Base-by-base conservation (phyloP, 1,140 invertebrate genomes). In the Drosophila guanche region DNA sequence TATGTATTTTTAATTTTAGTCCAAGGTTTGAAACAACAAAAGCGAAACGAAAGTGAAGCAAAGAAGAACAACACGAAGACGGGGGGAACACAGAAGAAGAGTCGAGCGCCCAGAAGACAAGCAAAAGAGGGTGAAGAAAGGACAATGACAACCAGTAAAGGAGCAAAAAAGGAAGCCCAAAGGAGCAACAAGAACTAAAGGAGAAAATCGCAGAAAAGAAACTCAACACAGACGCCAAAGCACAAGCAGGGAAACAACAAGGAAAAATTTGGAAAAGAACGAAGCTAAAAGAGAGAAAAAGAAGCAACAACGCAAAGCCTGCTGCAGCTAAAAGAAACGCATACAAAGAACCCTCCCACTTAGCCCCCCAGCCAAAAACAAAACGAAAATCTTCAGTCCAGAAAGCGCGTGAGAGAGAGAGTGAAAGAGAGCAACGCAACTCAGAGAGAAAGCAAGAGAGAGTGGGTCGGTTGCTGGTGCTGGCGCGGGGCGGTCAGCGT, bases 1-100 rank as follows among this genome's bases (percentile, higher is more conserved):
- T 80, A 46, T 80, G 52, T 79, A 76, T 81, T 86, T 89, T 89
- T 90, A 79, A 89, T 89, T 89, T 89, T 89, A 89, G 85, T 89
- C 85, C 86, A 89, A 90, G 85, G 85, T 89, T 89, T 89, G 58
- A 81, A 89, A 77, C 76, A 89, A 89, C 65, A 83, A 81, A 65
- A 52, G 60, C 47, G 53, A 61, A 68, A 58, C 53, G 68, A 23
- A 46, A 57, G 5, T 25, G 27, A 23, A 10, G 14, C 7, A 16
- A 45, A 60, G 22, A 25, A 40, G 12, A 22, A 42, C 33, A 62
- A 23, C n/a, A 58, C 25, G 7, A 57, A 46, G 41, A 51, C 10
- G 33, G 10, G 16, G 16, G 10, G 33, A 37, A 10, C 12, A 43
- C 41, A 53, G 16, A 23, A 41, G n/a, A 20, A 40, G 27, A 40